Conservation (phyloP, 2,797 vertebrate species). For the Carcharodon carcharias region DNA sequence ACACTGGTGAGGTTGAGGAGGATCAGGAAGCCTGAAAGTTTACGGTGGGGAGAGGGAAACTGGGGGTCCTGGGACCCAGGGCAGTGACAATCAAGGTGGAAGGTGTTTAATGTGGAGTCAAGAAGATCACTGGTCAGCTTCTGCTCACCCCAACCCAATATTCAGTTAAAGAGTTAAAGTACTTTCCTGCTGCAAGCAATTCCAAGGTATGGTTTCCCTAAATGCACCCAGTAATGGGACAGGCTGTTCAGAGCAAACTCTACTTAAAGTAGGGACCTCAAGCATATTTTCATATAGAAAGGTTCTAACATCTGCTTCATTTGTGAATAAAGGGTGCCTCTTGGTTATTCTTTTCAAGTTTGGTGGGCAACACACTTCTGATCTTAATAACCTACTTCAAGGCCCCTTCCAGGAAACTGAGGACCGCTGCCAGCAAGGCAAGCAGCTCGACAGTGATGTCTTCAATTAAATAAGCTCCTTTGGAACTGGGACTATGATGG, state of each 20-base stretch:
- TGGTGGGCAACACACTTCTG: not conserved
- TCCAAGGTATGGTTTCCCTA: no score
- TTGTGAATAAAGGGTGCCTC: not conserved
- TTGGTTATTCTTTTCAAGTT: not conserved
- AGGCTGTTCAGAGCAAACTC: not conserved
- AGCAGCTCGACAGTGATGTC: not conserved
- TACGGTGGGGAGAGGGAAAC: no score
- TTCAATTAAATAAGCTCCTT: no score
- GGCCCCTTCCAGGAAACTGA: not conserved
- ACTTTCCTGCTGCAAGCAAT: no score
- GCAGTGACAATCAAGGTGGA: no score
- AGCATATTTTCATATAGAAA: not conserved
- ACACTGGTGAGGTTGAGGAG: no score
- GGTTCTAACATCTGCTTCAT: not conserved
- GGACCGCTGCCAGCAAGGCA: not conserved
- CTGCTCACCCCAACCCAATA: not conserved
- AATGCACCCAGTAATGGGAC: no score
- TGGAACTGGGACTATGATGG: no score
- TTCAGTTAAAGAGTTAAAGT: not conserved
- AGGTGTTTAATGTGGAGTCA: not conserved
- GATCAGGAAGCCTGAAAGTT: no score
- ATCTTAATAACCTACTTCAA: not conserved
- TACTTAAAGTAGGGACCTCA: not conserved
- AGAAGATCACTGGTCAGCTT: not conserved
- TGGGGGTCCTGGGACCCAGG: no score